Percentiles rank a stretch among this genome's conserved stretches.
These are phyloP conservation scores for Psittacula echo DNA, from an alignment of 2,797 vertebrate species.

Conservation along the genomic window DNA sequence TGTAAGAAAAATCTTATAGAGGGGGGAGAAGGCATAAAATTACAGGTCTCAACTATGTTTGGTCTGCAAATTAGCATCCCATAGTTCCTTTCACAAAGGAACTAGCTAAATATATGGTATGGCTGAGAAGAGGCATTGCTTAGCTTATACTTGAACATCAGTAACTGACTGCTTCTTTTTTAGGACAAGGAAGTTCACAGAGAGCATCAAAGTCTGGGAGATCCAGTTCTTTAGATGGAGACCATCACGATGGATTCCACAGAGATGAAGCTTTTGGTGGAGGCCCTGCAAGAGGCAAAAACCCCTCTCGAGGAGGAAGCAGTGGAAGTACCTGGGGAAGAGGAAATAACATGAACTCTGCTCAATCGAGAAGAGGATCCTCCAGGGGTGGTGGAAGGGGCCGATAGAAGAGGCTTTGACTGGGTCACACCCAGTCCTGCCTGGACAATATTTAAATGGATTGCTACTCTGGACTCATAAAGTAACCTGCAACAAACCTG, in stretches of 20 bases:
- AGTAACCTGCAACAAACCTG: constrained; percentile 61
- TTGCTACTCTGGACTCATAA: constrained; percentile 69
- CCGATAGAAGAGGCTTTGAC: constrained; percentile 82
- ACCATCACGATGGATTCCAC: constrained; percentile 81
- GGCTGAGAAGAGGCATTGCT: background rate
- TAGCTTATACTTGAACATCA: background rate
- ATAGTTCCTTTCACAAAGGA: background rate
- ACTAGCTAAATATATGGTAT: rapidly evolving
- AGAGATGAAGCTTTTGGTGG: constrained; percentile 87
- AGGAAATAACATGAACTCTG: constrained; percentile 82
- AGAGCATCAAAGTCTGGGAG: constrained; percentile 80
- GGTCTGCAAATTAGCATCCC: background rate
- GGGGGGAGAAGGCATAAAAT: background rate
- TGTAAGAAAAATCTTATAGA: background rate
- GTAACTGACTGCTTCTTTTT: constrained; percentile 54
- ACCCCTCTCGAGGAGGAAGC: constrained; percentile 88
- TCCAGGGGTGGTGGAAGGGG: constrained; percentile 88
- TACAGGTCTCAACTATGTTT: background rate
- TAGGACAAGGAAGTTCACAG: constrained; percentile 79
- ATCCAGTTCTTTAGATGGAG: constrained; percentile 83
- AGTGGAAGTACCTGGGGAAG: constrained; percentile 85
- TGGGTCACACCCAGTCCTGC: constrained; percentile 59
- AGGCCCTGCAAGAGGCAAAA: constrained; percentile 81
- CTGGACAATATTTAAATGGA: constrained; percentile 77
- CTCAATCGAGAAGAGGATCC: constrained; percentile 82